Evolutionary conservation across 2,113 vertebrate species (phyloP), one percentile per base, ranked within the genome.

Genomic region (Chionomys nivalis): DNA sequence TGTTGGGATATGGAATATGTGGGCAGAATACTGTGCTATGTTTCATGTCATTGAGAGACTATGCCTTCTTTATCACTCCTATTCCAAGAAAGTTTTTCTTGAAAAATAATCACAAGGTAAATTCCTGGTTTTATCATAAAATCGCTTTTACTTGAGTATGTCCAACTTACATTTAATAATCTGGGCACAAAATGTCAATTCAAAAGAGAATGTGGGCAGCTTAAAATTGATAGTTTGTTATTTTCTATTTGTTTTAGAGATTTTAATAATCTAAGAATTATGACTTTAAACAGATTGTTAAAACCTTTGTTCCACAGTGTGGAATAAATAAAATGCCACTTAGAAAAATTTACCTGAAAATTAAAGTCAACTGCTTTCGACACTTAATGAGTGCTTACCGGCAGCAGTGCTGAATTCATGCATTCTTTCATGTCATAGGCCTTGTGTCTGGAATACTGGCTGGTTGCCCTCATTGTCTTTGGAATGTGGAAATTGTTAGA

Each of bases 401-500:
- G 91, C 63, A 91, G 44, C 33, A 63, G 88, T 87, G 91, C 83
- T 95, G 89, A 96, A 91, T 96, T 97, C 17, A 4, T 65, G 91
- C 39, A 93, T 91, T 95, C 96, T 94, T 97, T 96, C 73, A 91
- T 72, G 91, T 89, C 89, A 91, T 47, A 95, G 42, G 93, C 83
- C 16, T 68, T 87, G 47, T 93, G 47, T 4, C 33, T 94, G 89
- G 91, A 93, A 94, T 93, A 93, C 65, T 97, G 96, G 91, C 94
- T 94, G 75, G 44, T 89, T 96, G 86, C 91, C 91, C 28, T 97
- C 91, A 91, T 96, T 97, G 96, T 97, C 82, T 97, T 73, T 78
- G 77, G 76, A 95, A 96, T 94, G 77, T 97, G 89, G 95, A 97
- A 97, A 96, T 55, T 82, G 49, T 95, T 95, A 96, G 75, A 97